Percentiles rank a stretch among this genome's conserved stretches.
These are phyloP conservation scores for Ormyrus pomaceus DNA, from an alignment of 2,888 invertebrate species.

Conservation along the genomic window DNA sequence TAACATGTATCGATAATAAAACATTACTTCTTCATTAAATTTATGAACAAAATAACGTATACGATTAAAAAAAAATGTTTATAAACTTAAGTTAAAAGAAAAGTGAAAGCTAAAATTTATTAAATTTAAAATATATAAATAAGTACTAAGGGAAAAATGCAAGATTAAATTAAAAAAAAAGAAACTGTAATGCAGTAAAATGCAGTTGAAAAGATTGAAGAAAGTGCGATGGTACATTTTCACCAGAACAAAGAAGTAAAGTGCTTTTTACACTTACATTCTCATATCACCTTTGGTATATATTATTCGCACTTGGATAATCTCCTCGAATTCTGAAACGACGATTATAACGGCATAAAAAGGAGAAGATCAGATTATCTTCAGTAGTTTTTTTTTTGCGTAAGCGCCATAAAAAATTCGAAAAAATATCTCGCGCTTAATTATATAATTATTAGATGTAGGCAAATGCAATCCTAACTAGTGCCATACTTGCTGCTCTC, in stretches of 20 bases:
- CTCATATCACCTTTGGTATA: conserved; percentile 51
- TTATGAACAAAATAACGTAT: no score
- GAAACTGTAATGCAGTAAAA: background rate
- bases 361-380: background rate
- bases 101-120: no score
- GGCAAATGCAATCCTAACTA: conserved; percentile 74
- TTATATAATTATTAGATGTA: background rate
- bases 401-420: conserved; percentile 30
- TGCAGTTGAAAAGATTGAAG: background rate
- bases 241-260: conserved; percentile 34
- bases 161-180: no score
- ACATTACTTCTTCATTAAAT: no score
- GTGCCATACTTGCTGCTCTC: conserved; percentile 93
- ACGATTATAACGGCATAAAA: background rate
- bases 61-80: no score
- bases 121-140: no score
- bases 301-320: conserved; percentile 37
- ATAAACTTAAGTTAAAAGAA: no score
- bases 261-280: conserved; percentile 24
- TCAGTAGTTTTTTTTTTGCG: background rate
- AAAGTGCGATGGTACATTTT: conserved; percentile 1
- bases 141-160: no score
- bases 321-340: conserved; percentile 25
- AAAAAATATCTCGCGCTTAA: conserved; percentile 44
- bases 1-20: background rate